Conservation (phyloP, 2,888 invertebrate genomes). For the Dasysyrphus tricinctus region DNA sequence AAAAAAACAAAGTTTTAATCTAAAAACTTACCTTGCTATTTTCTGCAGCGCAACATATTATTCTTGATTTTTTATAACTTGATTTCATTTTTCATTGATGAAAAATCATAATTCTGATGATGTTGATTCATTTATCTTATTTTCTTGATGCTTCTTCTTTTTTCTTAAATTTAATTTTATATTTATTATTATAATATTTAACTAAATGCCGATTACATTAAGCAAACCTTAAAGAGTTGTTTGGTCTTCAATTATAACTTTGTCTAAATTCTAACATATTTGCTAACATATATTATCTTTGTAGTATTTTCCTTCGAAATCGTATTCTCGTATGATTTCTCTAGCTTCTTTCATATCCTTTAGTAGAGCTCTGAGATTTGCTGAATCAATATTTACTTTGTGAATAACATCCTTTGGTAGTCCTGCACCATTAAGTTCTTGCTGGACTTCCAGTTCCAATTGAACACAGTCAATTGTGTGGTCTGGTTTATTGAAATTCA, state of each 20-base stretch:
- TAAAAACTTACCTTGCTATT: neutral
- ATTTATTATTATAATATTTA: conserved; percentile 8
- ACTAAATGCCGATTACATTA: conserved; percentile 13
- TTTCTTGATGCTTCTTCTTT: conserved; percentile 16
- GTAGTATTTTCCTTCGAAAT: conserved; percentile 75
- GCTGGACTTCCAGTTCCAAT: conserved; percentile 81
- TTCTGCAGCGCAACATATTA: neutral
- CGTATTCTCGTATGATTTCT: conserved; percentile 80
- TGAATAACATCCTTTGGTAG: conserved; percentile 80
- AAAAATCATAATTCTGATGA: neutral
- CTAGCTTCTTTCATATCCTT: conserved; percentile 81
- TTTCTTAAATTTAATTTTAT: conserved; percentile 19
- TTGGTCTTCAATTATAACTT: conserved; percentile 30
- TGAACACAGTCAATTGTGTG: conserved; percentile 80
- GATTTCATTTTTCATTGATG: neutral
- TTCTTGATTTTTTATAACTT: neutral
- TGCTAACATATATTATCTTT: conserved; percentile 50
- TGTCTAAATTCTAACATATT: conserved; percentile 15
- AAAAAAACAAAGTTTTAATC: neutral
- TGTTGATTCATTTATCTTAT: neutral
- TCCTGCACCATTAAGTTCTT: conserved; percentile 80
- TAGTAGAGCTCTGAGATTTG: conserved; percentile 80
- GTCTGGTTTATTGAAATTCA: conserved; percentile 77
- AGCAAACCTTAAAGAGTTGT: conserved; percentile 24
- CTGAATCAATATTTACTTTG: conserved; percentile 81